These are phyloP conservation scores for Acinonyx jubatus DNA, from an alignment of 2,113 vertebrate genomes.

Conservation along the genomic window DNA sequence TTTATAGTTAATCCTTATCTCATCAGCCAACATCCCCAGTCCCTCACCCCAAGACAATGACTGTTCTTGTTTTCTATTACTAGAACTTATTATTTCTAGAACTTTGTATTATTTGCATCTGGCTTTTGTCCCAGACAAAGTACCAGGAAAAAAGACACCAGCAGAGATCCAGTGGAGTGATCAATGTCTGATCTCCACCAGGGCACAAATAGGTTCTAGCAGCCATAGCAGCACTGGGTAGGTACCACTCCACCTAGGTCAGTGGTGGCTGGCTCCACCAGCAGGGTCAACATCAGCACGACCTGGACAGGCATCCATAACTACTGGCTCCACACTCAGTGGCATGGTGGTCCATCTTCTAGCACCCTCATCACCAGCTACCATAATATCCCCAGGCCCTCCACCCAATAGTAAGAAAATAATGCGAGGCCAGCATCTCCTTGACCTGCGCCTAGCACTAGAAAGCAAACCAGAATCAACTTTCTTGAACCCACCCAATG, in stretches of 20 bases:
- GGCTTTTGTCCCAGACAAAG: background rate
- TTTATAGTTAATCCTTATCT: background rate
- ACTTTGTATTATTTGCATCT: background rate
- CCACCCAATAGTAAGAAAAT: background rate
- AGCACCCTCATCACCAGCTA: no score
- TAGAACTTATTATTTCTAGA: background rate
- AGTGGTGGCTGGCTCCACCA: background rate
- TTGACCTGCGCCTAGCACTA: background rate
- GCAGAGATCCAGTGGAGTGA: no score
- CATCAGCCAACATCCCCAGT: background rate
- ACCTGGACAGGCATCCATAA: rapidly evolving
- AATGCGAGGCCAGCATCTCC: background rate
- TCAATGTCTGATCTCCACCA: background rate
- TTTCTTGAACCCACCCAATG: background rate
- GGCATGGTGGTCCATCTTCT: background rate
- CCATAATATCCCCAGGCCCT: background rate
- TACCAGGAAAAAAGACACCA: background rate
- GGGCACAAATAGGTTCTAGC: no score
- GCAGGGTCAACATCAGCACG: background rate
- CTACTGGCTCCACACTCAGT: rapidly evolving
- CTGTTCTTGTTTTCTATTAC: background rate
- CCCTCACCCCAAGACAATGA: no score
- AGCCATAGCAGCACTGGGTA: no score
- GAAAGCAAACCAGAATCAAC: background rate
- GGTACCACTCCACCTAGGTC: background rate